Conservation (phyloP, 2,888 invertebrate genomes). For the Tetramorium bicarinatum region DNA sequence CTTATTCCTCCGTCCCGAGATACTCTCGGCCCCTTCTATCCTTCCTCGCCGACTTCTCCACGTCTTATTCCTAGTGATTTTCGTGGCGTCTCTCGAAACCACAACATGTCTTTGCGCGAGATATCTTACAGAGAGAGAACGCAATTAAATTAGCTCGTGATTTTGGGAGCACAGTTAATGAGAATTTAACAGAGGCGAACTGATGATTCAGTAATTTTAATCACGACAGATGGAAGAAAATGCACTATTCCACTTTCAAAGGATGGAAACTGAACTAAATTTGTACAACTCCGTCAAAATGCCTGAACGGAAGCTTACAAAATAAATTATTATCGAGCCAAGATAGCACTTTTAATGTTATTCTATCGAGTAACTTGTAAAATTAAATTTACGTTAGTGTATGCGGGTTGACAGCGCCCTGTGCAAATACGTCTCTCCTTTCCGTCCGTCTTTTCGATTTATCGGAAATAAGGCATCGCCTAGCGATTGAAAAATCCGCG, state of each 20-base stretch:
- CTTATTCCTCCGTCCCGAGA: constrained; percentile 65
- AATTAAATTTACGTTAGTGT: constrained; percentile 9
- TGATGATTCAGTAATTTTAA: neutral
- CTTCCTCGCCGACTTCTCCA: constrained; percentile 8
- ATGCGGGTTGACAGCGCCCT: neutral
- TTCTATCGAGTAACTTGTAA: neutral
- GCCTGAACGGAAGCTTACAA: neutral
- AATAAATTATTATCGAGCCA: neutral
- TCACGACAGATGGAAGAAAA: neutral
- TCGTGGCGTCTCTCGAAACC: constrained; percentile 15
- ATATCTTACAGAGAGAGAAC: neutral
- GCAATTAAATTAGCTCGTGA: constrained; percentile 22
- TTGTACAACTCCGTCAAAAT: neutral
- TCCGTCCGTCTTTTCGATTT: neutral
- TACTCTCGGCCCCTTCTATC: constrained; percentile 27
- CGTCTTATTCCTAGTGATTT: constrained; percentile 16
- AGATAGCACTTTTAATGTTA: neutral
- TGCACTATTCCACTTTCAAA: neutral
- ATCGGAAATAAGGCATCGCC: neutral
- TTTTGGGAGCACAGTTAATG: neutral
- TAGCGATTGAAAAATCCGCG: constrained; percentile 25
- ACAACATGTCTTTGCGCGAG: neutral
- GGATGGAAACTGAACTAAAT: neutral
- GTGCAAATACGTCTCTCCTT: constrained; percentile 1
- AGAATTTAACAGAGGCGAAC: neutral